Base-by-base conservation (phyloP, 2,888 invertebrate genomes). In the Monopis laevigella region DNA sequence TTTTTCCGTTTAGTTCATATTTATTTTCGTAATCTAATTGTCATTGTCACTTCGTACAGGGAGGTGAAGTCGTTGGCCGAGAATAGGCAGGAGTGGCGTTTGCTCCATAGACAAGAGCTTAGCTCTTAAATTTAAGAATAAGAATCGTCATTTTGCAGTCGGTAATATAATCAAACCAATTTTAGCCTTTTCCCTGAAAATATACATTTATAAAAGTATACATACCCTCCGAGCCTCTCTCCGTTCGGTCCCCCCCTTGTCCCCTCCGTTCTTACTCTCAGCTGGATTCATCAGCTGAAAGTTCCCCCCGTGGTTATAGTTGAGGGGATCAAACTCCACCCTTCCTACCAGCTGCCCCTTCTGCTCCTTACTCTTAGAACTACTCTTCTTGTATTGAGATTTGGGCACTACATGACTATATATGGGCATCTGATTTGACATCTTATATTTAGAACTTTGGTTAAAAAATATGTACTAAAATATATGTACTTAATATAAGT, bases 281-380 rank as follows among this genome's bases (percentile, higher is more conserved):
- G 6, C 10, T 42, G 68, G 54, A 44, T 58, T 66, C 14, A 60
- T 45, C 12, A 62, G 41, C 41, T 63, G 60, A 27, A 81, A 80
- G 36, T 82, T 80, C 0, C 82, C 82, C 1, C 80, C 78, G 51
- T 74, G 70, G 70, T 89, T 56, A 74, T 86, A 54, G 80, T 90
- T 53, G 77, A 90, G 59, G 52, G 90, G 67, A 75, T 88, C 78
- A 55, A 90, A 62, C 72, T 89, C 56, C 45, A 84, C 48, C 55
- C 86, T 84, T 0, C 59, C 49, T 7, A 64, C 61, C 28, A 56
- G 46, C 41, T 56, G 50, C 24, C 57, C 55, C 14, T 57, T 48
- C 11, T 57, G 49, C 46, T 53, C 50, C 42, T 51, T 45, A 19
- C 50, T 52, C 56, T 72, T 56, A 27, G 60, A 45, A 27, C 51